Evolutionary conservation across 2,113 vertebrate genomes (phyloP).

Genomic region (Gymnogyps californianus): DNA sequence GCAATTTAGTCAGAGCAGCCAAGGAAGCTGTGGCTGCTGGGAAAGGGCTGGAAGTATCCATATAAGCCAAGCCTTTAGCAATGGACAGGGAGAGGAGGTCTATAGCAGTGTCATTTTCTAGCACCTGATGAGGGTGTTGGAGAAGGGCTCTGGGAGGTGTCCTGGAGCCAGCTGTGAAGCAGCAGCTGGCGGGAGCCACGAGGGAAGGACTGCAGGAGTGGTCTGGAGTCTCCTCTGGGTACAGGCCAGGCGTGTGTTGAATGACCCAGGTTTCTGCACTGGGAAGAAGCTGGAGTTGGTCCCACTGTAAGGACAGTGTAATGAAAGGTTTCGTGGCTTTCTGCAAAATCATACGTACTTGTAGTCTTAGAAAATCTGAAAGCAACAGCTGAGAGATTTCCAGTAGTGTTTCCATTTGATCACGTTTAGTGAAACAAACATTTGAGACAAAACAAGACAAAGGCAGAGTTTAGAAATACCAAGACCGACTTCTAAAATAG

Average conservation of each 20-base stretch:
- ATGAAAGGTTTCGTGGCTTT: neutral
- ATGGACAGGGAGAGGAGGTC: neutral
- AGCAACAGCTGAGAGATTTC: neutral
- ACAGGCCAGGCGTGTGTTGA: accelerated
- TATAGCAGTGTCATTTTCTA: neutral
- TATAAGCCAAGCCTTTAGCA: neutral
- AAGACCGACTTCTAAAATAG: neutral
- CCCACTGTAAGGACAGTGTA: neutral
- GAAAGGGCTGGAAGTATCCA: neutral
- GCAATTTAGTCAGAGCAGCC: neutral
- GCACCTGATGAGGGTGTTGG: neutral
- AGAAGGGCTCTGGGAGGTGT: neutral
- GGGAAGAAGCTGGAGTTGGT: neutral
- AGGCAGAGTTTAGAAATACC: neutral
- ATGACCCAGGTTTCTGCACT: neutral
- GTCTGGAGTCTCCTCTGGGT: neutral
- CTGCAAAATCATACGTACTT: neutral
- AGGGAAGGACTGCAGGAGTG: neutral
- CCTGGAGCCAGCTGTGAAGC: neutral
- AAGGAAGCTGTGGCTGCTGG: neutral
- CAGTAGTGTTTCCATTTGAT: neutral
- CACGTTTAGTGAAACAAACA: neutral
- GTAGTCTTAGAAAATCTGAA: neutral
- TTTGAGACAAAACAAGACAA: neutral
- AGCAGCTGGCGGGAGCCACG: accelerated